Percentiles rank a stretch among this genome's conserved stretches.
Conservation (phyloP, 2,797 vertebrate species). For the Sebastes hubbsi region DNA sequence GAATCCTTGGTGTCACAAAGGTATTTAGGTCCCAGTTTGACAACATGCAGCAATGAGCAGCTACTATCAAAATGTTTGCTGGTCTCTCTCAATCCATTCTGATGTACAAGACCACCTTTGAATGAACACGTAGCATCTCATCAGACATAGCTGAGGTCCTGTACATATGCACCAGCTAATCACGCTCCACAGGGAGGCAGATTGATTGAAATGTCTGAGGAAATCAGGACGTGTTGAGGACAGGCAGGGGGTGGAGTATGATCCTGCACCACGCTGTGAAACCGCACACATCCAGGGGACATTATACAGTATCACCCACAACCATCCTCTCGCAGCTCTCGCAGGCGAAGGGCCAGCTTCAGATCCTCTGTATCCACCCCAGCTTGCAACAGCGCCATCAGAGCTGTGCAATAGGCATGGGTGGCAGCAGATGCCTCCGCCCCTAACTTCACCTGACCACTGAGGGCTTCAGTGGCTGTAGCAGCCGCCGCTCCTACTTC, state of each 20-base stretch:
- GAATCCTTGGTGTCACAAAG: background rate
- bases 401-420: too few species aligned
- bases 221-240: conserved; percentile 30
- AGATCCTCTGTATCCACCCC: too few species aligned
- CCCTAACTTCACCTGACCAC: too few species aligned
- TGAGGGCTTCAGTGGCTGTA: too few species aligned
- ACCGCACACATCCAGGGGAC: conserved; percentile 26
- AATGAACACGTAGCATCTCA: conserved; percentile 1
- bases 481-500: too few species aligned
- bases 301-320: conserved; percentile 12
- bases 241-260: conserved; percentile 9
- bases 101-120: background rate
- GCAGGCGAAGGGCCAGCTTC: too few species aligned
- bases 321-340: background rate
- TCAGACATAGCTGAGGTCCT: background rate
- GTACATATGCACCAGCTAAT: conserved; percentile 27
- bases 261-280: conserved; percentile 27
- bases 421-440: too few species aligned
- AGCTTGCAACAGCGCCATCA: too few species aligned
- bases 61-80: background rate
- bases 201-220: conserved; percentile 52
- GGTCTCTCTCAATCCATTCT: background rate
- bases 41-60: background rate
- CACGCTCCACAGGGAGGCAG: conserved; percentile 20
- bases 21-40: background rate